Conservation (phyloP, 1,140 invertebrate species). For the Hycleus cichorii region DNA sequence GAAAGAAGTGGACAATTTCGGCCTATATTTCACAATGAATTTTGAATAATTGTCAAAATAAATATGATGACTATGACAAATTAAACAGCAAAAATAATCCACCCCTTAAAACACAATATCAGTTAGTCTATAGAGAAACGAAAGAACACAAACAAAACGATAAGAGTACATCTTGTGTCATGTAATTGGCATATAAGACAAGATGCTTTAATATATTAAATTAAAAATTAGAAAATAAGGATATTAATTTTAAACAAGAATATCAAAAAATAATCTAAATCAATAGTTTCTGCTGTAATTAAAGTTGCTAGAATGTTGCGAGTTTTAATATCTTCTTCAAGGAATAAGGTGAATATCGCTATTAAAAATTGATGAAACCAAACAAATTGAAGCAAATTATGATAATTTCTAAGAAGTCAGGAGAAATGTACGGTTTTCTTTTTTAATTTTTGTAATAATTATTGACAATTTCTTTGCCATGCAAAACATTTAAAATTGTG, state of each 20-base stretch:
- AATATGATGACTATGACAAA: not conserved
- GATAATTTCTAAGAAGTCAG: not conserved
- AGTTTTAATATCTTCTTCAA: slow-evolving; percentile 23
- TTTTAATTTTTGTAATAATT: not conserved
- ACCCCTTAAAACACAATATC: not conserved
- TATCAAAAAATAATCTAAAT: not conserved
- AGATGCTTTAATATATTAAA: slow-evolving; percentile 7
- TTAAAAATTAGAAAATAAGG: slow-evolving; percentile 6
- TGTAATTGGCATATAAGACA: not conserved
- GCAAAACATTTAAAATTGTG: too few relatives aligned
- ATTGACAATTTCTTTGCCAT: too few relatives aligned
- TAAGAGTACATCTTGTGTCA: too few relatives aligned
- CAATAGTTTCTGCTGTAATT: slow-evolving; percentile 30
- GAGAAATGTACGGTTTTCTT: not conserved
- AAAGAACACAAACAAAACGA: too few relatives aligned
- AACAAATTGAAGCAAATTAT: not conserved
- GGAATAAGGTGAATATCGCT: not conserved
- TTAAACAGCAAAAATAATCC: slow-evolving; percentile 1
- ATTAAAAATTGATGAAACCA: not conserved
- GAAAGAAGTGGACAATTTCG: slow-evolving; percentile 8
- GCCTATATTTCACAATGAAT: not conserved
- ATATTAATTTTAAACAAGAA: not conserved
- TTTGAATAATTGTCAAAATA: not conserved
- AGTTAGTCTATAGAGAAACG: slow-evolving; percentile 9
- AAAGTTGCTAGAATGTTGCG: slow-evolving; percentile 46